Evolutionary conservation across 2,797 vertebrate genomes (phyloP).

Genomic region (Danio choprae): DNA sequence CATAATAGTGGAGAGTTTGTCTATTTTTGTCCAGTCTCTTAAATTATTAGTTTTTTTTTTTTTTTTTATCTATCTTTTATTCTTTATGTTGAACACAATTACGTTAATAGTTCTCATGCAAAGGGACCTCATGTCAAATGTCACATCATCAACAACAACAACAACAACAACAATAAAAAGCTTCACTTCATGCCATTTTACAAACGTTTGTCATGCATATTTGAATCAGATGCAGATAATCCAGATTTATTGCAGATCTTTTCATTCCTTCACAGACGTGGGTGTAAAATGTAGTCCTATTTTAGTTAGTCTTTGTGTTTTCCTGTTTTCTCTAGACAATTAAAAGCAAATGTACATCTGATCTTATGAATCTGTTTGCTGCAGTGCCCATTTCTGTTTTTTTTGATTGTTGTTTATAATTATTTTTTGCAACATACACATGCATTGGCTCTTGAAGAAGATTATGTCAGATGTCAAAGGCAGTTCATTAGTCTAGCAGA

Average conservation of each 20-base stretch:
- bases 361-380: not conserved
- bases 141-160: not conserved
- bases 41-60: conserved; percentile 26
- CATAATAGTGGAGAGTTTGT: not conserved
- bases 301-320: conserved; percentile 21
- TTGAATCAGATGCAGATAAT: not conserved
- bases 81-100: conserved; percentile 10
- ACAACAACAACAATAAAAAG: not conserved
- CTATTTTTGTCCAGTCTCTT: conserved; percentile 16
- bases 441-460: conserved; percentile 5
- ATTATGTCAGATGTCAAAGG: not conserved
- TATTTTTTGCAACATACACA: not conserved
- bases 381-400: not conserved
- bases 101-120: not conserved
- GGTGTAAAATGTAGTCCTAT: not conserved
- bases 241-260: not conserved
- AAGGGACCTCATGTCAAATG: conserved; percentile 16
- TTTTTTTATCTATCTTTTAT: conserved; percentile 37
- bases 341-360: conserved; percentile 14
- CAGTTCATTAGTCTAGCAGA: conserved; percentile 11
- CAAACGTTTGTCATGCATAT: conserved; percentile 15
- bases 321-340: not conserved
- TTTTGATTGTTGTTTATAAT: not conserved
- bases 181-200: not conserved
- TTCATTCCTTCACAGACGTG: not conserved